Evolutionary conservation across 2,113 vertebrate genomes (phyloP).

Genomic region (Antigone vipio): DNA sequence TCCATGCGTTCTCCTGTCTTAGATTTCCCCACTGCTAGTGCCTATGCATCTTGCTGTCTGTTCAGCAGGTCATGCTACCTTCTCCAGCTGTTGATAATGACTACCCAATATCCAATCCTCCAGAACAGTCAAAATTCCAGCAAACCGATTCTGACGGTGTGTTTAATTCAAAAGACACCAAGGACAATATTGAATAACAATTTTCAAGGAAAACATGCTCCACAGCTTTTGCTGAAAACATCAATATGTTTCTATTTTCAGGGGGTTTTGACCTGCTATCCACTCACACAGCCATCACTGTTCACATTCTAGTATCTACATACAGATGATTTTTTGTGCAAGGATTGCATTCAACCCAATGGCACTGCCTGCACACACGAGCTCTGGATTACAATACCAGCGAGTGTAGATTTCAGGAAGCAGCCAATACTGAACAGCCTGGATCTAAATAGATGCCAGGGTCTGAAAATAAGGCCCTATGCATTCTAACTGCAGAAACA

Average conservation of each 20-base stretch:
- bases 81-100: neutral
- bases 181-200: constrained; percentile 50
- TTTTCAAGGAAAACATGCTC: constrained; percentile 42
- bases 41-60: neutral
- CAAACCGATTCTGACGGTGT: neutral
- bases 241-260: constrained; percentile 48
- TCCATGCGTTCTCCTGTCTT: neutral
- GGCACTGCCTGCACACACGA: neutral
- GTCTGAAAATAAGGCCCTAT: neutral
- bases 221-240: constrained; percentile 28
- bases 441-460: neutral
- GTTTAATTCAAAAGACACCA: constrained; percentile 48
- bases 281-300: constrained; percentile 41
- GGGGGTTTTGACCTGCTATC: neutral
- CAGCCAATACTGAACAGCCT: neutral
- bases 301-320: constrained; percentile 5
- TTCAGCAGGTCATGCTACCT: neutral
- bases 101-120: neutral
- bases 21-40: constrained; percentile 10
- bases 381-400: neutral
- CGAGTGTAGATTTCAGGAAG: neutral
- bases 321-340: constrained; percentile 45
- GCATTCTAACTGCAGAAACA: neutral
- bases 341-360: neutral
- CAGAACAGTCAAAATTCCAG: constrained; percentile 20